Evolutionary conservation across 2,113 vertebrate genomes (phyloP).

Genomic region (Myrmophylax atrothorax): DNA sequence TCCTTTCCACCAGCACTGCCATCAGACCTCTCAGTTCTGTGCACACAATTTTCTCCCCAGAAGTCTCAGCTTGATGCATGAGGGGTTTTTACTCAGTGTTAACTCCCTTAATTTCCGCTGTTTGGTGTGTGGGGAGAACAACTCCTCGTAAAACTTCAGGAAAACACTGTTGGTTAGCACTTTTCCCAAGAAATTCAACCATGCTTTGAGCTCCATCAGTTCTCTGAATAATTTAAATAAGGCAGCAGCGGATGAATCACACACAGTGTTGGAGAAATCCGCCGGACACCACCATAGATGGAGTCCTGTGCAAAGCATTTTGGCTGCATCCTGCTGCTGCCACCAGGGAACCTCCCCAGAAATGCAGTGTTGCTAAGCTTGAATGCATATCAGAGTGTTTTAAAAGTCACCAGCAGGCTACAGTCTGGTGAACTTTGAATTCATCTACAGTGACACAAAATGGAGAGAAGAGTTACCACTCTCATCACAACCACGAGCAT

Average conservation of each 20-base stretch:
- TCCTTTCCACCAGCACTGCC: not conserved
- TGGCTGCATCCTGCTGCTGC: not conserved
- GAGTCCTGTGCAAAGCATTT: not conserved
- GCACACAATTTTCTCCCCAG: rapidly evolving
- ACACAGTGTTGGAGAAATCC: not conserved
- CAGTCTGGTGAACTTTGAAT: conserved; percentile 3
- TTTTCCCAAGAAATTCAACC: not conserved
- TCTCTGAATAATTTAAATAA: not conserved
- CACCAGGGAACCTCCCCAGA: not conserved
- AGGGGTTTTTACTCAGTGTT: not conserved
- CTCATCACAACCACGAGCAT: not conserved
- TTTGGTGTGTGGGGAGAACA: not conserved
- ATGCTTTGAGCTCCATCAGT: not conserved
- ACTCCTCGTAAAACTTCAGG: not conserved
- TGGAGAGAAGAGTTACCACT: not conserved
- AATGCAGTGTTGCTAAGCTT: rapidly evolving
- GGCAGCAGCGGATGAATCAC: not conserved
- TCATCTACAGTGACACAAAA: not conserved
- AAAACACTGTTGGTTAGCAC: not conserved
- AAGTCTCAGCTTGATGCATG: not conserved
- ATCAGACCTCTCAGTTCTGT: not conserved
- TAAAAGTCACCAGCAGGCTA: not conserved
- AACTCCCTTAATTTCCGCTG: not conserved
- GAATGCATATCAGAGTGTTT: not conserved
- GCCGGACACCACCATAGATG: not conserved